phyloP scores from a whole-genome alignment of 2,888 invertebrate genomes.

The Papilio protenor region DNA sequence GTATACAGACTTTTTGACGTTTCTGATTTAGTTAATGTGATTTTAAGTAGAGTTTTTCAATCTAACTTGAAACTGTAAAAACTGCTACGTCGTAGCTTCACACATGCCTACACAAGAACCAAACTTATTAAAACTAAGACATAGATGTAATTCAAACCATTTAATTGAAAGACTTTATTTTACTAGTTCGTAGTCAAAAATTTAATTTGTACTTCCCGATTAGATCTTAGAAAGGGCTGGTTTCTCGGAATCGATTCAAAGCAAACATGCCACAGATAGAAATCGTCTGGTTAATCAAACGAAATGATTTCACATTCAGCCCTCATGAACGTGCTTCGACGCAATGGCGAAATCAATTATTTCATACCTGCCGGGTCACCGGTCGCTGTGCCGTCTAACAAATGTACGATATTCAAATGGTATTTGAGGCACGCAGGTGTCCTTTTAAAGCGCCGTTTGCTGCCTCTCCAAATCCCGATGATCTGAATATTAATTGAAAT shows the following conservation, averaged over 20 bases:
- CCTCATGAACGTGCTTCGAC: slow-evolving; percentile 34
- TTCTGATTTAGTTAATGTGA: background rate
- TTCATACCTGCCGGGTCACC: slow-evolving; percentile 70
- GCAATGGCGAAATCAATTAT: slow-evolving; percentile 70
- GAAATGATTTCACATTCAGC: slow-evolving; percentile 39
- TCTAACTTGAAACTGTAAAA: background rate
- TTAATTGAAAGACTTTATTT: background rate
- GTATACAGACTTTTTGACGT: background rate
- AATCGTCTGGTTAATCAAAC: slow-evolving; percentile 30
- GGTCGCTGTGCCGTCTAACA: slow-evolving; percentile 62
- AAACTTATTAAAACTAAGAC: background rate
- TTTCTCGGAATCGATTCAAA: slow-evolving; percentile 35
- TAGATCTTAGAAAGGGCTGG: background rate
- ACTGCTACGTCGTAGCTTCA: slow-evolving; percentile 1
- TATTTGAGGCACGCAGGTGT: slow-evolving; percentile 29
- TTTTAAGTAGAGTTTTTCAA: background rate
- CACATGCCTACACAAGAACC: background rate
- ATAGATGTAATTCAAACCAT: background rate
- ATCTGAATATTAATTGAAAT: slow-evolving; percentile 36
- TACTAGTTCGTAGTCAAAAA: background rate
- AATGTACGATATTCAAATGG: slow-evolving; percentile 63
- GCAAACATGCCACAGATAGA: slow-evolving; percentile 39
- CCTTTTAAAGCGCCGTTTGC: slow-evolving; percentile 24
- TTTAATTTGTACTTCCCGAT: background rate
- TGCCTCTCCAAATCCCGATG: slow-evolving; percentile 30